phyloP scores from a whole-genome alignment of 1,140 invertebrate species.

The Holcopasites calliopsidis region DNA sequence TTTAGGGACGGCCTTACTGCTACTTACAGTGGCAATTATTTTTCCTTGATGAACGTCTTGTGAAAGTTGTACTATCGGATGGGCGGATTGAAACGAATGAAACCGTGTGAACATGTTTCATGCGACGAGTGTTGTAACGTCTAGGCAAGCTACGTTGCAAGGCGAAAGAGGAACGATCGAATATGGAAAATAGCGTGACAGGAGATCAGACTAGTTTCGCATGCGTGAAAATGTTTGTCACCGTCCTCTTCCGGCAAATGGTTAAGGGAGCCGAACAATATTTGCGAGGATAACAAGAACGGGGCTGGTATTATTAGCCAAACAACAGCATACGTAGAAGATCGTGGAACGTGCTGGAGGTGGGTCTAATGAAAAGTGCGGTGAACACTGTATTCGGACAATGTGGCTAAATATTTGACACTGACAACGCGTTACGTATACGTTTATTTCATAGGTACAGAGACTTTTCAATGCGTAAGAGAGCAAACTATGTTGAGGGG shows the following conservation, averaged over 20 bases:
- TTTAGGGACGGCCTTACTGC: background rate
- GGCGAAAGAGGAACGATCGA: slow-evolving; percentile 15
- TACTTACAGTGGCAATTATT: too few relatives aligned
- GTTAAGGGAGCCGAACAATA: slow-evolving; percentile 9
- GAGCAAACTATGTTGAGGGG: too few relatives aligned
- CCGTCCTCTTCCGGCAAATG: background rate
- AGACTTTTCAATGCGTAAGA: background rate
- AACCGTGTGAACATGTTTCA: background rate
- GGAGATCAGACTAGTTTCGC: slow-evolving; percentile 35
- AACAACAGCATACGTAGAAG: background rate
- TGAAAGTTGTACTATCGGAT: too few relatives aligned
- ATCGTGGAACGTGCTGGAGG: background rate
- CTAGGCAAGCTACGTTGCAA: background rate
- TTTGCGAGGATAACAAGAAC: slow-evolving; percentile 39
- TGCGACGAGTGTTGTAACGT: too few relatives aligned
- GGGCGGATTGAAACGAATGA: too few relatives aligned
- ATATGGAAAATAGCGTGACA: slow-evolving; percentile 32
- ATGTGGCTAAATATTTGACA: background rate
- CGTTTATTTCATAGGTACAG: background rate
- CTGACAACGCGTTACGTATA: background rate
- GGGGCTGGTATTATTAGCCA: slow-evolving; percentile 20
- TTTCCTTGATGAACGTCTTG: too few relatives aligned
- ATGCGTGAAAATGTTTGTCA: slow-evolving; percentile 42
- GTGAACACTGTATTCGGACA: background rate
- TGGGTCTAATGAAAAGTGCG: background rate